Conservation (phyloP, 2,797 vertebrate species). For the Lophotriccus pileatus region DNA sequence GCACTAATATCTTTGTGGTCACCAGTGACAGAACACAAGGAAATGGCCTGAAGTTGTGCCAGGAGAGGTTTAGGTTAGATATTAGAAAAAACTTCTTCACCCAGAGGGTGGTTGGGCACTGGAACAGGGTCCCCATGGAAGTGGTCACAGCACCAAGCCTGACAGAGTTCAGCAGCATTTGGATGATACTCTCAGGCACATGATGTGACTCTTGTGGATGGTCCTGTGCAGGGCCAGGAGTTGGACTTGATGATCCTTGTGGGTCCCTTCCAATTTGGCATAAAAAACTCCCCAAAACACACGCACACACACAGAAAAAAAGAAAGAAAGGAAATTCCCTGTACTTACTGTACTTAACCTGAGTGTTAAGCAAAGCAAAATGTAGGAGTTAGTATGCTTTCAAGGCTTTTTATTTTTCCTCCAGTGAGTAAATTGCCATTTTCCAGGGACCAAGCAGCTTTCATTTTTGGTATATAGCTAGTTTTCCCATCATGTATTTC, state of each 20-base stretch:
- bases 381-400: background rate
- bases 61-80: background rate
- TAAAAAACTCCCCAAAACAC: background rate
- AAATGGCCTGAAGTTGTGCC: background rate
- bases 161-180: background rate
- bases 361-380: background rate
- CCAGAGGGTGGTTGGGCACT: background rate
- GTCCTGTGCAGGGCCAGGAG: background rate
- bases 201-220: background rate
- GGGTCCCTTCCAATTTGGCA: background rate
- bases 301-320: background rate
- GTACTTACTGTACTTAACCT: background rate
- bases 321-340: background rate
- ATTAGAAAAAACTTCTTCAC: background rate
- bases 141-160: background rate
- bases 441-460: background rate
- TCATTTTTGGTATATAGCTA: background rate
- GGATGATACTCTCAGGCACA: background rate
- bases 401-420: rapidly evolving
- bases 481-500: background rate
- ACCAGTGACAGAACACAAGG: background rate
- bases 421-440: background rate
- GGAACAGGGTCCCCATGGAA: background rate
- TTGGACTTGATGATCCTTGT: background rate
- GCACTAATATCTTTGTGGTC: background rate